Conservation (phyloP, 2,797 vertebrate genomes). For the Poecilia velifera region DNA sequence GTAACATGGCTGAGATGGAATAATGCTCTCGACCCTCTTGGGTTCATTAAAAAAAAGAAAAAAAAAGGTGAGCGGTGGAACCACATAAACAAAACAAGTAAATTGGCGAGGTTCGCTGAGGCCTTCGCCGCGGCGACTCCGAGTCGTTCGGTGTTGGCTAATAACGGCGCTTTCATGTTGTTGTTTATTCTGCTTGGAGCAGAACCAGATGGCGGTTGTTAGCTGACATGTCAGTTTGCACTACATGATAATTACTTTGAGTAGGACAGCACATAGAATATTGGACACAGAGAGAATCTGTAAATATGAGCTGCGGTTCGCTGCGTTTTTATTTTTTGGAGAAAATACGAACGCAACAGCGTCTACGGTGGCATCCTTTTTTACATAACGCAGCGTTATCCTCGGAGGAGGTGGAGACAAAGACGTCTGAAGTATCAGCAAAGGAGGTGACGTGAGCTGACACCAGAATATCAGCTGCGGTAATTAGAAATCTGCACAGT, state of each 20-base stretch:
- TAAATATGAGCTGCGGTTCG: background rate
- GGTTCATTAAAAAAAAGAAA: slow-evolving; percentile 71
- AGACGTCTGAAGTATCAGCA: slow-evolving; percentile 12
- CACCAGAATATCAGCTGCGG: slow-evolving; percentile 2
- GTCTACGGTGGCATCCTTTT: background rate
- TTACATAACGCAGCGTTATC: background rate
- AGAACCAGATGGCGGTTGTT: slow-evolving; percentile 29
- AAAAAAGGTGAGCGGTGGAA: slow-evolving; percentile 46
- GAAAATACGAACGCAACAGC: slow-evolving; percentile 1
- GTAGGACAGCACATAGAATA: slow-evolving; percentile 12
- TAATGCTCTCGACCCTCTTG: slow-evolving; percentile 34
- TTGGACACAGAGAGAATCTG: background rate
- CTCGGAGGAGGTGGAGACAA: slow-evolving; percentile 6
- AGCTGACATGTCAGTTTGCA: slow-evolving; percentile 6
- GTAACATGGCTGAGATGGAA: slow-evolving; percentile 34
- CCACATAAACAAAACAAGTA: slow-evolving; percentile 62
- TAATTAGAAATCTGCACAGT: slow-evolving; percentile 15
- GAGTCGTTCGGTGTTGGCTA: slow-evolving; percentile 18
- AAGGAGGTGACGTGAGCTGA: slow-evolving; percentile 5
- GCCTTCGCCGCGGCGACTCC: slow-evolving; percentile 15
- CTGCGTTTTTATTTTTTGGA: background rate
- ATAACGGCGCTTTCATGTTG: slow-evolving; percentile 27
- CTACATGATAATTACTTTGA: slow-evolving; percentile 15
- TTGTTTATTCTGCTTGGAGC: slow-evolving; percentile 14
- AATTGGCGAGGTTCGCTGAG: slow-evolving; percentile 47